A percentile compares a stretch with the other conserved stretches of the same genome.
Evolutionary conservation across 2,888 invertebrate species (phyloP).

Genomic region (Rosalia funebris): DNA sequence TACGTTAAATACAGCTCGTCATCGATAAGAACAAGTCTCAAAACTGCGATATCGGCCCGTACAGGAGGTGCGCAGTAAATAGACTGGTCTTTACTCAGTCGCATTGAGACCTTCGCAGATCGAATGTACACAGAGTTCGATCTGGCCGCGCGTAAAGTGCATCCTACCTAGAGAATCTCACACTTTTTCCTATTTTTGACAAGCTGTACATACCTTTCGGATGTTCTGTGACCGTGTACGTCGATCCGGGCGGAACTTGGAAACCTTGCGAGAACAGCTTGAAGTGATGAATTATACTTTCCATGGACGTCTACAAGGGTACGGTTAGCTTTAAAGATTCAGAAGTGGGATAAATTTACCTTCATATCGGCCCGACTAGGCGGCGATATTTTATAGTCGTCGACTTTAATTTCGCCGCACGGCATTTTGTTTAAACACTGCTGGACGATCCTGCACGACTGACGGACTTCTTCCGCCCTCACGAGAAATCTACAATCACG

Average conservation of each 20-base stretch:
- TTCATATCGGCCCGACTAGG: conserved; percentile 86
- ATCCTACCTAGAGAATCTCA: too few species aligned
- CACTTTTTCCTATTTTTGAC: too few species aligned
- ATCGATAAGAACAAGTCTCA: too few species aligned
- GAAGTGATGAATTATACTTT: conserved; percentile 59
- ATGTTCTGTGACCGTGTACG: conserved; percentile 82
- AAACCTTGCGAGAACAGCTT: conserved; percentile 86
- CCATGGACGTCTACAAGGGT: conserved; percentile 64
- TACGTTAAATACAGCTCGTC: not conserved
- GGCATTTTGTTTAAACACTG: conserved; percentile 90
- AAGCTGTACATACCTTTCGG: conserved; percentile 76
- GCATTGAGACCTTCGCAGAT: too few species aligned
- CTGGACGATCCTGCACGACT: conserved; percentile 79
- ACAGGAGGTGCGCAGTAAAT: too few species aligned
- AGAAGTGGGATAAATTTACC: conserved; percentile 37
- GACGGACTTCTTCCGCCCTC: conserved; percentile 77
- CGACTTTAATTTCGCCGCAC: conserved; percentile 77
- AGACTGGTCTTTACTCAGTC: too few species aligned
- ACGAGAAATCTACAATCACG: conserved; percentile 69
- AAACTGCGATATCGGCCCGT: too few species aligned
- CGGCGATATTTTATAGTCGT: conserved; percentile 82
- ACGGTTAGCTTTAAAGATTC: not conserved
- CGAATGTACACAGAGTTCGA: too few species aligned
- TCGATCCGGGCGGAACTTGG: conserved; percentile 83
- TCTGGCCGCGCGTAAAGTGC: too few species aligned